phyloP scores from a whole-genome alignment of 2,888 invertebrate genomes.

The Gibbula magus region DNA sequence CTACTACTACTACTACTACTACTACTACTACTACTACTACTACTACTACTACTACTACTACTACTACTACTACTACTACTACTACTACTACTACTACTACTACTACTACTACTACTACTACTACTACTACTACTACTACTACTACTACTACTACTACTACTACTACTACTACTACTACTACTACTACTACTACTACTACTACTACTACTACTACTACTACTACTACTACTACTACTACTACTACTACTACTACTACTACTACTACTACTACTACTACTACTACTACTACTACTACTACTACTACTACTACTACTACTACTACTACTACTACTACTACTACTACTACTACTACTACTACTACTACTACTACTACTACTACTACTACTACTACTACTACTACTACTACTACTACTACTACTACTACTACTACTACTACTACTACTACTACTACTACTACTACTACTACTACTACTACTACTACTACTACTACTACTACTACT shows the following conservation, averaged over 20 bases:
- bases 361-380: conserved; percentile 21
- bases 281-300: conserved; percentile 28
- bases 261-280: conserved; percentile 23
- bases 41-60: conserved; percentile 39
- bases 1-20: conserved; percentile 38
- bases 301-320: conserved; percentile 24
- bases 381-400: conserved; percentile 30
- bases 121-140: conserved; percentile 14
- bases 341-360: conserved; percentile 23
- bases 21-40: conserved; percentile 37
- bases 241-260: conserved; percentile 24
- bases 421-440: conserved; percentile 28
- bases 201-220: conserved; percentile 30
- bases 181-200: conserved; percentile 27
- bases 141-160: conserved; percentile 22
- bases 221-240: conserved; percentile 16
- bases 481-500: too few relatives aligned
- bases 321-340: conserved; percentile 25
- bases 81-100: conserved; percentile 40
- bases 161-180: conserved; percentile 22
- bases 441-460: conserved; percentile 30
- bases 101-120: conserved; percentile 31
- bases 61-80: conserved; percentile 40
- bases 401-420: conserved; percentile 27
- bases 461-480: conserved; percentile 24